These are phyloP conservation scores for Centroberyx gerrardi DNA, from an alignment of 2,797 vertebrate species.

Conservation along the genomic window DNA sequence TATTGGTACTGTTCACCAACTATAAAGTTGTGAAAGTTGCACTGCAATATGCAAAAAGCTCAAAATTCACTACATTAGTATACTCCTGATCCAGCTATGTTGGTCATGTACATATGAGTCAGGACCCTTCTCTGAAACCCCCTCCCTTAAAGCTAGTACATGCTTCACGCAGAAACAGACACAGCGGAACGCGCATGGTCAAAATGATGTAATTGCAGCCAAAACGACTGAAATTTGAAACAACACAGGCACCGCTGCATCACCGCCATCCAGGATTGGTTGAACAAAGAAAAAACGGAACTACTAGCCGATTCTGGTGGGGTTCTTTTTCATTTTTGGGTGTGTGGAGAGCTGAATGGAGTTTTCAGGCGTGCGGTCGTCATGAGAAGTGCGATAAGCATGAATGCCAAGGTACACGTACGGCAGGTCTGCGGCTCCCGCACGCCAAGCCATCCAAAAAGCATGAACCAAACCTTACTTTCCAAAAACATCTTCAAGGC, in stretches of 20 bases:
- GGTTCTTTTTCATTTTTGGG: background rate
- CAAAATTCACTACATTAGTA: background rate
- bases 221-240: too few species aligned
- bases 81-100: background rate
- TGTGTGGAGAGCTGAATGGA: background rate
- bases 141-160: too few species aligned
- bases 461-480: constrained; percentile 6
- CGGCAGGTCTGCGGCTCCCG: constrained; percentile 3
- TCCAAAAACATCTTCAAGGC: constrained; percentile 29
- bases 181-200: too few species aligned
- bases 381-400: background rate
- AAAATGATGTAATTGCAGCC: too few species aligned
- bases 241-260: too few species aligned
- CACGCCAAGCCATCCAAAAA: background rate
- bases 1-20: too few species aligned
- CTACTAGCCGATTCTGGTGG: background rate
- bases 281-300: background rate
- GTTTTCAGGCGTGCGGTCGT: background rate
- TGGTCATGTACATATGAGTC: background rate
- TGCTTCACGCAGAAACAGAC: too few species aligned
- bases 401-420: constrained; percentile 1
- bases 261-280: background rate
- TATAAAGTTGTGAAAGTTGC: too few species aligned
- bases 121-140: background rate
- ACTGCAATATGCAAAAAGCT: background rate